These are phyloP conservation scores for Galaxias olidus DNA, from an alignment of 2,797 vertebrate genomes.

Conservation along the genomic window DNA sequence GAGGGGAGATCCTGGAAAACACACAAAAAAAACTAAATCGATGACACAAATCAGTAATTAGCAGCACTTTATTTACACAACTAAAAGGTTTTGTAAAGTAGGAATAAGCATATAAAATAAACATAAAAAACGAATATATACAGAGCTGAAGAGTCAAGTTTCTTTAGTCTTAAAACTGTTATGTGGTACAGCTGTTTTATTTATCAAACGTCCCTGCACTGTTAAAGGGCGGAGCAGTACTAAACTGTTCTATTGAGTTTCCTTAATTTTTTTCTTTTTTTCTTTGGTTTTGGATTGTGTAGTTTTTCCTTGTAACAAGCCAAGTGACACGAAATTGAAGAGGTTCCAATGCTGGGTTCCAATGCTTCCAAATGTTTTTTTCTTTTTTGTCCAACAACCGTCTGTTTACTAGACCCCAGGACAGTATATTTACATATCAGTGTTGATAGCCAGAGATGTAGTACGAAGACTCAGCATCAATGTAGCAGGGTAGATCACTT, in stretches of 20 bases:
- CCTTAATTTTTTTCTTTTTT: constrained; percentile 22
- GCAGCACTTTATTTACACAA: not conserved
- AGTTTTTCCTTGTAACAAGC: constrained; percentile 26
- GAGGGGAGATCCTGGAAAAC: constrained; percentile 69
- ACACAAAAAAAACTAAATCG: constrained; percentile 16
- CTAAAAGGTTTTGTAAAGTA: no score
- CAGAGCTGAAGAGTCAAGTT: no score
- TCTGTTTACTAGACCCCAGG: no score
- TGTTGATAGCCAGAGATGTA: not conserved
- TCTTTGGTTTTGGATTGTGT: constrained; percentile 8
- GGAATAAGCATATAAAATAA: no score
- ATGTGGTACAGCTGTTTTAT: no score
- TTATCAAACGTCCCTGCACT: not conserved
- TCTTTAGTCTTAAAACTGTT: no score
- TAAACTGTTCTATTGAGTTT: constrained; percentile 16
- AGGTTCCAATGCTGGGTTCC: no score
- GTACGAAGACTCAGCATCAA: constrained; percentile 20
- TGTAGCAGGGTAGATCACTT: constrained; percentile 33
- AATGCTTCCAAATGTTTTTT: no score
- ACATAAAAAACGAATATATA: no score
- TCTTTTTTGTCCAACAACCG: constrained; percentile 16
- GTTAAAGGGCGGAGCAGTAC: constrained; percentile 17
- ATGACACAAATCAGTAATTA: not conserved
- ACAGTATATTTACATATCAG: no score
- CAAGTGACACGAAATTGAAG: constrained; percentile 22